These are phyloP conservation scores for Spodoptera exigua DNA, from an alignment of 2,888 invertebrate genomes.

Conservation along the genomic window DNA sequence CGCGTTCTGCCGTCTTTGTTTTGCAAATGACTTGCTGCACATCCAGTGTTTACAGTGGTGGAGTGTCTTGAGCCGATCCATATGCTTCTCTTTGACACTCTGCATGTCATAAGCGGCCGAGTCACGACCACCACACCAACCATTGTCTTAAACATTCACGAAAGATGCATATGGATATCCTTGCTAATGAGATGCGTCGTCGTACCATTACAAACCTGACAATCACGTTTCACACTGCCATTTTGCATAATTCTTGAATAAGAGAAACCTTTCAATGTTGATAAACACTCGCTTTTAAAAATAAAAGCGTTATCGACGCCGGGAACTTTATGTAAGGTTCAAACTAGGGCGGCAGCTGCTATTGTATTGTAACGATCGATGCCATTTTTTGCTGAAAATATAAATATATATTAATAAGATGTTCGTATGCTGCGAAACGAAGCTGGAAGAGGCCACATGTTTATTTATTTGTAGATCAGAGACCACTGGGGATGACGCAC, in stretches of 20 bases:
- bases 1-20: slow-evolving; percentile 82
- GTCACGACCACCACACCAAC: slow-evolving; percentile 61
- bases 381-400: not conserved
- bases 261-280: slow-evolving; percentile 31
- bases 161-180: slow-evolving; percentile 53
- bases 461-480: slow-evolving; percentile 82
- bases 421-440: slow-evolving; percentile 57
- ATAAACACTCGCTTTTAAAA: slow-evolving; percentile 22
- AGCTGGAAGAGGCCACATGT: slow-evolving; percentile 69
- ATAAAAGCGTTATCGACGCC: slow-evolving; percentile 14
- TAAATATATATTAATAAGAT: slow-evolving; percentile 45
- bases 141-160: slow-evolving; percentile 59
- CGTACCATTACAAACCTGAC: slow-evolving; percentile 38
- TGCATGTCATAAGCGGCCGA: slow-evolving; percentile 65
- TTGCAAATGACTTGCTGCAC: slow-evolving; percentile 83
- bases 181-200: slow-evolving; percentile 52
- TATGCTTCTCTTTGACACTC: slow-evolving; percentile 72
- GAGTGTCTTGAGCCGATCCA: slow-evolving; percentile 78
- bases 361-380: slow-evolving; percentile 20
- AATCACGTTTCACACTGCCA: slow-evolving; percentile 45
- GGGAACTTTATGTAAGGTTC: slow-evolving; percentile 7
- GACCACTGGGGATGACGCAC: slow-evolving; percentile 83
- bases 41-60: slow-evolving; percentile 77
- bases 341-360: slow-evolving; percentile 1
- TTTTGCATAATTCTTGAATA: slow-evolving; percentile 48